Conservation (phyloP, 2,797 vertebrate genomes). For the Trachops cirrhosus region DNA sequence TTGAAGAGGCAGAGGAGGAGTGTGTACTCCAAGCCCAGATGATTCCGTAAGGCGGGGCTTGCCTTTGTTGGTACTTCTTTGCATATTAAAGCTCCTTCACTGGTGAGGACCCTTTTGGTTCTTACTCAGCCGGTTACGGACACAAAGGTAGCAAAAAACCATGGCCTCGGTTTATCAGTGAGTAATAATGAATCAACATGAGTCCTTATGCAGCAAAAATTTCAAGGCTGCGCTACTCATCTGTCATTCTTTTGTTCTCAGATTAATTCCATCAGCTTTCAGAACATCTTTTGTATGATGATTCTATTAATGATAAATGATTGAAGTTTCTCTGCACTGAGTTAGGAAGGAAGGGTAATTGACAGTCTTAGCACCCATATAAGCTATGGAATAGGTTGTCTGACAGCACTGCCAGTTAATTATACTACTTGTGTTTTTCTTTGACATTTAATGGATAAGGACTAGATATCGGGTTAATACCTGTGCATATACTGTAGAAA, state of each 20-base stretch:
- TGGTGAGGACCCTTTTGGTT: slow-evolving; percentile 5
- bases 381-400: background rate
- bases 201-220: slow-evolving; percentile 8
- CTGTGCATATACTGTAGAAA: background rate
- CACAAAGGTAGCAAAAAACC: background rate
- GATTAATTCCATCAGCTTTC: background rate
- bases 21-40: background rate
- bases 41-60: background rate
- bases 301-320: slow-evolving; percentile 6
- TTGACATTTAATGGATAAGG: background rate
- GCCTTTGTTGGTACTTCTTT: background rate
- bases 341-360: background rate
- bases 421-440: background rate
- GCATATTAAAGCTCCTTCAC: background rate
- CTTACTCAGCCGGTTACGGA: background rate
- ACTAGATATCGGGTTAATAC: background rate
- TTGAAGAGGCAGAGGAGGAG: background rate
- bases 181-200: slow-evolving; percentile 19
- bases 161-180: slow-evolving; percentile 16
- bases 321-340: background rate
- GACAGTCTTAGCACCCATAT: background rate
- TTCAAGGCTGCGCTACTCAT: background rate
- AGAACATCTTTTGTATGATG: slow-evolving; percentile 7
- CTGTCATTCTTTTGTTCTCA: background rate
- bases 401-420: background rate